A percentile compares a stretch with the other conserved stretches of the same genome.
Conservation (phyloP, 2,888 invertebrate genomes). For the Parasteatoda lunata region DNA sequence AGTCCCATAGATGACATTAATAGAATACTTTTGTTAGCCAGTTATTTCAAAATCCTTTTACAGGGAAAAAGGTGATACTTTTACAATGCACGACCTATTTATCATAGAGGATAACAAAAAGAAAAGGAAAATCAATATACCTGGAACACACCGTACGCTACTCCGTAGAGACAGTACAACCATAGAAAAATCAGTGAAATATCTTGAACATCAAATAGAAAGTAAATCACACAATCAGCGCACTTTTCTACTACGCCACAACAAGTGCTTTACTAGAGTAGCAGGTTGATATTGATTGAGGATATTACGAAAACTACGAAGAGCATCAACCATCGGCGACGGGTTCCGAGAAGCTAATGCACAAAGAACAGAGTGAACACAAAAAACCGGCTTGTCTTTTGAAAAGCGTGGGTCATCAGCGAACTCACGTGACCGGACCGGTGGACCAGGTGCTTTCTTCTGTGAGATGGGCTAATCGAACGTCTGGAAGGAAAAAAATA, state of each 20-base stretch:
- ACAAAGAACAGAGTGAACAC: too few species aligned
- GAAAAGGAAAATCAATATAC: conserved; percentile 6
- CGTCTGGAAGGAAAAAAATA: not conserved
- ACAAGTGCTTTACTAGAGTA: not conserved
- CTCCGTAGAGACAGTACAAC: conserved; percentile 41
- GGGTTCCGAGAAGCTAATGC: not conserved
- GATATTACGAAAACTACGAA: not conserved
- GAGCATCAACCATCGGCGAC: not conserved
- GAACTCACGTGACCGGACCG: conserved; percentile 53
- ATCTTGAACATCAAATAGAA: not conserved
- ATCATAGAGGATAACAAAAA: not conserved
- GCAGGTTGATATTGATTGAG: conserved; percentile 8
- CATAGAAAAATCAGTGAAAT: conserved; percentile 26
- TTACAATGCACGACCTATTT: too few species aligned
- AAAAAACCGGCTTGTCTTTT: conserved; percentile 10
- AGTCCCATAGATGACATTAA: too few species aligned
- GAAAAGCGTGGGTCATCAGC: conserved; percentile 34
- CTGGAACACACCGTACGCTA: conserved; percentile 46
- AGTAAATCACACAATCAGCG: too few species aligned
- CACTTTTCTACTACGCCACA: not conserved
- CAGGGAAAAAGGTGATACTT: too few species aligned
- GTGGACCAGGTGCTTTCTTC: conserved; percentile 40
- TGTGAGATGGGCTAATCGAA: conserved; percentile 29
- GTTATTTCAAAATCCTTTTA: too few species aligned
- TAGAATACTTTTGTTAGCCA: too few species aligned